These are phyloP conservation scores for Ophion slaviceki DNA, from an alignment of 2,888 invertebrate genomes.

Conservation along the genomic window DNA sequence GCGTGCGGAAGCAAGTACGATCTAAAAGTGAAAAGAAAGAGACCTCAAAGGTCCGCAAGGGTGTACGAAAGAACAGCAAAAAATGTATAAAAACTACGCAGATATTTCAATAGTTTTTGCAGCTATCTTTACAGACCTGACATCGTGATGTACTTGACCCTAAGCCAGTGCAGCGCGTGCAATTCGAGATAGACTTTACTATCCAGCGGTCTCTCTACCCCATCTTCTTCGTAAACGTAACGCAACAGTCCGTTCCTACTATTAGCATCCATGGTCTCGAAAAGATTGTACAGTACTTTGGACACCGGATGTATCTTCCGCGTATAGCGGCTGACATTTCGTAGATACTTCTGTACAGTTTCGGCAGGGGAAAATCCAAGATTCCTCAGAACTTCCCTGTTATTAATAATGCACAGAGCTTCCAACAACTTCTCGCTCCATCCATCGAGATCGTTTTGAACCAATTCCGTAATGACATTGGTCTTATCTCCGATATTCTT, in stretches of 20 bases:
- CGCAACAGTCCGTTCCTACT: conserved; percentile 40
- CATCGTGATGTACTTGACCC: conserved; percentile 69
- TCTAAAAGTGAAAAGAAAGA: not conserved
- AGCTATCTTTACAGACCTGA: conserved; percentile 62
- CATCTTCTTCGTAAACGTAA: conserved; percentile 59
- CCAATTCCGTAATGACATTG: conserved; percentile 76
- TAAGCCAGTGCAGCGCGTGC: conserved; percentile 73
- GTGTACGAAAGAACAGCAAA: not conserved
- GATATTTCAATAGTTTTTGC: not conserved
- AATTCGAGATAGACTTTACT: conserved; percentile 69
- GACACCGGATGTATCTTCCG: conserved; percentile 62
- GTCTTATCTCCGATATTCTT: conserved; percentile 57
- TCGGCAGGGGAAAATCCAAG: conserved; percentile 75
- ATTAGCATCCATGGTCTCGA: conserved; percentile 67
- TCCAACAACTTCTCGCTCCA: conserved; percentile 85
- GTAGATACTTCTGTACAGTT: conserved; percentile 36
- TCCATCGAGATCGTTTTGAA: conserved; percentile 72
- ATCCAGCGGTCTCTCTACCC: conserved; percentile 37
- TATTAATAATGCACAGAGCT: conserved; percentile 84
- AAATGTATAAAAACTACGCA: too few relatives aligned
- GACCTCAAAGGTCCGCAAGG: not conserved
- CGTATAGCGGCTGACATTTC: conserved; percentile 51
- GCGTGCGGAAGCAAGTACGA: too few relatives aligned
- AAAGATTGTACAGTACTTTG: conserved; percentile 73
- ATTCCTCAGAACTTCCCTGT: conserved; percentile 81